Evolutionary conservation across 2,888 invertebrate species (phyloP), one percentile per base, ranked within the genome.

Genomic region (Smittia sp.): DNA sequence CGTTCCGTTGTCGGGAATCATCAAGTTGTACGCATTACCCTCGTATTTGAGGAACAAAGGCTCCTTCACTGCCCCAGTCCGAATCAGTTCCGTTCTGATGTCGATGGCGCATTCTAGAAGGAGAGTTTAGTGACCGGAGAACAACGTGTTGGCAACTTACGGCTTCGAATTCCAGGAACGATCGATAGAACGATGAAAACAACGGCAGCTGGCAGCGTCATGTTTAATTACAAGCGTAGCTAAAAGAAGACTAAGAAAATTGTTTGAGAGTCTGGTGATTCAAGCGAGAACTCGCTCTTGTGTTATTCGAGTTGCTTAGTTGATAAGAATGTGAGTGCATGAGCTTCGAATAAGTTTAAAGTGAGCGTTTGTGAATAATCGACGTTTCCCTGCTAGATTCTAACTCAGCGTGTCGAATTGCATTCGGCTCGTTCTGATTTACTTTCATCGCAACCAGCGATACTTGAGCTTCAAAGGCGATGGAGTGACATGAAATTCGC

Each of bases 21-120:
- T 65, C n/a, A 73, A 27, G 18, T 25, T 73, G 7, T 65, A 73
- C 20, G 39, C 62, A 46, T 20, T 65, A 18, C 65, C 65, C 1
- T 41, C 15, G 27, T 46, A 65, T 52, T 73, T 73, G 1, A 73
- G 25, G 20, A 73, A 46, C 18, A 73, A 22, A 11, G 73, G 73
- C 11, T 73, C 73, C 20, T 46, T 63, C 18, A 65, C 27, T n/a
- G 63, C 25, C 25, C 38, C 46, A 7, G 58, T 27, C 27, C 46
- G 20, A 27, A 46, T 73, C 11, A 73, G 20, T n/a, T 73, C 73
- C 4, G 65, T 73, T 27, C 65, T n/a, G 3, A 73, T 46, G 27
- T 65, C 65, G n/a, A 73, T 73, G n/a, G 41, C 22, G n/a, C 73
- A 73, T 24, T 73, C 72, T 73, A 20, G 62, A 6, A 66, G 9